Base-by-base conservation (phyloP, 2,113 vertebrate species). In the Ceratotherium simum region DNA sequence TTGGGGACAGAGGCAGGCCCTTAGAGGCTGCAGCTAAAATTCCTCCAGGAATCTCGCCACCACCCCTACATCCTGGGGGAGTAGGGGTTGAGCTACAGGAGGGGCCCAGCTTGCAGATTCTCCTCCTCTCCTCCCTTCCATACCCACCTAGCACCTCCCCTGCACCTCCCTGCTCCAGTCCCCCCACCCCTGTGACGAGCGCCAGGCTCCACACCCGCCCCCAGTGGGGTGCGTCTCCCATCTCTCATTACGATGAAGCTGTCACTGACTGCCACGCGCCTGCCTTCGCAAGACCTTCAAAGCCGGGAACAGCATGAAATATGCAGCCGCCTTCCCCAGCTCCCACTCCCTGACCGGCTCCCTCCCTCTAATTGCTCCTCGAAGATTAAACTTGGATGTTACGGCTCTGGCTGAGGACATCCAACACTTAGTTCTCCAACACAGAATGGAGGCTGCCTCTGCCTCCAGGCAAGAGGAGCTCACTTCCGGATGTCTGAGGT, bases 291-390 rank as follows among this genome's bases (percentile, higher is more conserved):
- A 97, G 98, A 98, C 95, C 97, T 98, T 98, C 98, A 98, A 98
- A 98, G 97, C 80, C 42, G 10, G 83, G 56, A 98, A 97, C 25
- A 33, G 65, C 97, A 97, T 98, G 96, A 98, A 98, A 98, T 98
- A 98, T 97, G 98, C 98, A 98, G 46, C 85, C 20, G 3, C 62
- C 93, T 80, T n/a, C 33, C 95, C 97, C 95, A 72, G 93, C 97
- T 97, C 60, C 93, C 84, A 33, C 79, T 65, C 18, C 16, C 6
- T 8, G 0, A 39, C 27, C 31, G 0, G 25, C 96, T 95, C 96
- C 97, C 91, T 98, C 97, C 90, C 91, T 97, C 97, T 98, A 98
- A 98, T 97, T 98, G 97, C 98, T 97, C 98, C 62, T 17, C 79
- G 69, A 0, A 98, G 92, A 98, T 98, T 97, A 97, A 98, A 98